phyloP scores from a whole-genome alignment of 2,888 invertebrate species.

The Drosophila kanekoi region DNA sequence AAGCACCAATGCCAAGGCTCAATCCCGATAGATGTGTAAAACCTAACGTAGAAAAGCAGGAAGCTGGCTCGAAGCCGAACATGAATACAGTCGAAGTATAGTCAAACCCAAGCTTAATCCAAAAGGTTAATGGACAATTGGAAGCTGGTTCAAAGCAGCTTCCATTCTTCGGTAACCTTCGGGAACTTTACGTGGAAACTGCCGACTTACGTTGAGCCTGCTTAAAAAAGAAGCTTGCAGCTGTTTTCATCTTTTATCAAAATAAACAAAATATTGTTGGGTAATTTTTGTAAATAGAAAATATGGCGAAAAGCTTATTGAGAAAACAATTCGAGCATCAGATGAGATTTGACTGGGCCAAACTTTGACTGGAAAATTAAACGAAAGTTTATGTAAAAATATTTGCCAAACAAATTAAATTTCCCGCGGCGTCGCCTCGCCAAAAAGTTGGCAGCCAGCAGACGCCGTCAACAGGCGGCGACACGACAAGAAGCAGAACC shows the following conservation, averaged over 20 bases:
- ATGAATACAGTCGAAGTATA: too few species aligned
- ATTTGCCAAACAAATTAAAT: conserved; percentile 58
- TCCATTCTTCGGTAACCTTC: too few species aligned
- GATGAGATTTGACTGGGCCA: conserved; percentile 19
- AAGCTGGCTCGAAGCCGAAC: too few species aligned
- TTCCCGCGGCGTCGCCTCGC: conserved; percentile 11
- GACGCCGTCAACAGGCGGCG: conserved; percentile 20
- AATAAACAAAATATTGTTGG: neutral
- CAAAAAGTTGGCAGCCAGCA: conserved; percentile 39
- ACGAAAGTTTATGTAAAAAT: conserved; percentile 47
- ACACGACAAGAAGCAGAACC: neutral
- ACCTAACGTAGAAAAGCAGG: too few species aligned
- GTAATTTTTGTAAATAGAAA: neutral
- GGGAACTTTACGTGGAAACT: too few species aligned
- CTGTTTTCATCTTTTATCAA: neutral
- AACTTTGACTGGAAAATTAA: conserved; percentile 46
- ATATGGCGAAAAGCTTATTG: neutral
- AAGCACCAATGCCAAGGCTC: too few species aligned
- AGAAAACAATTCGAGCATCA: conserved; percentile 5
- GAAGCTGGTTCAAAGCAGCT: too few species aligned
- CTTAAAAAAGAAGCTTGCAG: neutral
- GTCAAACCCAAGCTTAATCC: too few species aligned
- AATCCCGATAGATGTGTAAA: too few species aligned
- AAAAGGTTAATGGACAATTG: too few species aligned
- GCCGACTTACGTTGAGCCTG: too few species aligned